These are phyloP conservation scores for Hystrix brachyura DNA, from an alignment of 2,113 vertebrate species.

Conservation along the genomic window DNA sequence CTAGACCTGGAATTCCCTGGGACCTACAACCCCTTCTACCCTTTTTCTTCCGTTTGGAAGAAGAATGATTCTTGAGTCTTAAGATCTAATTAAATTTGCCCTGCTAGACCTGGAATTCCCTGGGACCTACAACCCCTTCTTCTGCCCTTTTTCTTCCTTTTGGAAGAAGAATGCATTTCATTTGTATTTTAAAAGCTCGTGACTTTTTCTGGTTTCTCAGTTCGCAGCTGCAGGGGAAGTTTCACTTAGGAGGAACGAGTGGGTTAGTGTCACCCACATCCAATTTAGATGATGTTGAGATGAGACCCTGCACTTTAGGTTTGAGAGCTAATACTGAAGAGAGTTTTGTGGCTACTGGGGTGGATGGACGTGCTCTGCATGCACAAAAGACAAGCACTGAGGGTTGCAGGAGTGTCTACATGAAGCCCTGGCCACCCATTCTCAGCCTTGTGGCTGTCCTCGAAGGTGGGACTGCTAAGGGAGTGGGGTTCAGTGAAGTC, in stretches of 20 bases:
- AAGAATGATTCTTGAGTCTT: neutral
- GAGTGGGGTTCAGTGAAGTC: neutral
- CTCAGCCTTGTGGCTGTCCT: neutral
- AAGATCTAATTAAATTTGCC: neutral
- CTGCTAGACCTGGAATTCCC: neutral
- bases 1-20: neutral
- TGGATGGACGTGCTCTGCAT: neutral
- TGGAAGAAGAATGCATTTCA: neutral
- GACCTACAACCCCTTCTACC: neutral
- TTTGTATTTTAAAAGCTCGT: neutral
- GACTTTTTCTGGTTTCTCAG: neutral
- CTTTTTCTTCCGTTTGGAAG: neutral
- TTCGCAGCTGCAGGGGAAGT: neutral
- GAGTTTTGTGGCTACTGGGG: neutral
- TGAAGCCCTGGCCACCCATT: neutral
- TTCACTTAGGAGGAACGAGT: neutral
- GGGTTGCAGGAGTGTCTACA: accelerated
- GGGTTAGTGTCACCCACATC: no score
- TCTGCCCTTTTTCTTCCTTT: neutral
- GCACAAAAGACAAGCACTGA: neutral
- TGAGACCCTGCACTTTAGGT: neutral
- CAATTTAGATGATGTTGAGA: neutral
- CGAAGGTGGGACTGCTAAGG: neutral
- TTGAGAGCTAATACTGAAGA: neutral
- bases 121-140: neutral